phyloP scores from a whole-genome alignment of 2,797 vertebrate species.

The Diceros bicornis region DNA sequence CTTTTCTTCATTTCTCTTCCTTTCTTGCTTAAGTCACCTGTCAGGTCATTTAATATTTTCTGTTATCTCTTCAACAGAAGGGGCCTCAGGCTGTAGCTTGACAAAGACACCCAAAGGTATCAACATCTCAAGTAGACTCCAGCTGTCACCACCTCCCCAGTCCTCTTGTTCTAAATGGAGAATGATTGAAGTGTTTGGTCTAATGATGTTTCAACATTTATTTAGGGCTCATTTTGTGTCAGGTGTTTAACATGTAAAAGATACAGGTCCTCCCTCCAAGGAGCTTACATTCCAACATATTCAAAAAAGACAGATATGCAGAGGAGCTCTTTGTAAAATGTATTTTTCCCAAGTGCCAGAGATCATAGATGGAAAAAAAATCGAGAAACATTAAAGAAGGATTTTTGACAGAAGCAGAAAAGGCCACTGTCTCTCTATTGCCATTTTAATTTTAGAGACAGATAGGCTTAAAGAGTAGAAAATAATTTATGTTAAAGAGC shows the following conservation, averaged over 20 bases:
- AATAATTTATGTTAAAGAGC: neutral
- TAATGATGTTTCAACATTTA: slow-evolving; percentile 69
- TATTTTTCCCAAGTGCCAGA: slow-evolving; percentile 43
- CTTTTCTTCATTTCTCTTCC: slow-evolving; percentile 70
- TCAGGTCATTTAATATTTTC: slow-evolving; percentile 86
- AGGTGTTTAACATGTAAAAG: slow-evolving; percentile 58
- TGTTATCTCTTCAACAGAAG: slow-evolving; percentile 87
- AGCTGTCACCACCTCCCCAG: slow-evolving; percentile 83
- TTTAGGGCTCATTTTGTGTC: slow-evolving; percentile 55
- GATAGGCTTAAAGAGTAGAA: neutral
- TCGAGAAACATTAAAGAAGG: neutral
- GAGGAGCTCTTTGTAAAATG: slow-evolving; percentile 51
- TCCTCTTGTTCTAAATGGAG: slow-evolving; percentile 73
- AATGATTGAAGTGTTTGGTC: slow-evolving; percentile 55
- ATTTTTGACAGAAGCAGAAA: neutral
- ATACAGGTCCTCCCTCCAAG: slow-evolving; percentile 68
- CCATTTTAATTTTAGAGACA: slow-evolving; percentile 18
- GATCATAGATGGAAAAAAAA: neutral
- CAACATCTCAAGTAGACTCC: slow-evolving; percentile 79
- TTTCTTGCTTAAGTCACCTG: slow-evolving; percentile 88
- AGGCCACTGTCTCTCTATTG: neutral
- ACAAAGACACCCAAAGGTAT: slow-evolving; percentile 88
- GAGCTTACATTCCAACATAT: slow-evolving; percentile 72
- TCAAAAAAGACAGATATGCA: slow-evolving; percentile 57
- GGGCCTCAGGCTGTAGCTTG: slow-evolving; percentile 88